Base-by-base conservation (phyloP, 1,140 invertebrate genomes). In the Lutraria rhynchaena region DNA sequence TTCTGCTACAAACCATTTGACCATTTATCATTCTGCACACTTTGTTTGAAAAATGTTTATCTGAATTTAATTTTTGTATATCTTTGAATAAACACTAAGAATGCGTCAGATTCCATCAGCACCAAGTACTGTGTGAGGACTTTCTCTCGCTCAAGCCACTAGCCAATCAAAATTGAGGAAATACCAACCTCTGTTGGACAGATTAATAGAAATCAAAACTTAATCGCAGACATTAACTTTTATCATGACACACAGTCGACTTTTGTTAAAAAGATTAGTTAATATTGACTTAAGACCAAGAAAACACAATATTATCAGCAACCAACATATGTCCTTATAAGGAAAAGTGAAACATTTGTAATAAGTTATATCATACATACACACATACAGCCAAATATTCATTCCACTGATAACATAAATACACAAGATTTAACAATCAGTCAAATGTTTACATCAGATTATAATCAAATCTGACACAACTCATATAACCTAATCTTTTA, bases 221-320 rank as follows among this genome's bases (percentile, higher is more conserved):
- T n/a, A 55, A 44, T 17, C 15, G 75, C 63, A 77, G 55, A 77
- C 75, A 77, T 77, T 35, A 77, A 55, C 75, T 67, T 67, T 65
- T 53, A 77, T 55, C 61, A 67, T 3, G 33, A 19, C 51, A 51
- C 27, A 77, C 17, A 15, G 63, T 31, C 75, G 22, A 29, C 49
- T 65, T 77, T 71, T 67, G 63, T 67, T 77, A 17, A 67, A 53
- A 2, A 15, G 65, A 53, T 44, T 65, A 53, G 51, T 11, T 46
- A 24, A n/a, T 67, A 57, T 55, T 67, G 60, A 77, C 61, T 67
- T 55, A 49, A 41, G 27, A 9, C 33, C 22, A 35, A 29, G 24
- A 65, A 77, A 77, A 67, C n/a, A 77, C 57, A 77, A 77, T 77
- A 53, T 77, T 77, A 77, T 77, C 75, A 67, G 60, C 37, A 67